These are phyloP conservation scores for Pseudomyrmex gracilis DNA, from an alignment of 1,140 invertebrate genomes.

Conservation along the genomic window DNA sequence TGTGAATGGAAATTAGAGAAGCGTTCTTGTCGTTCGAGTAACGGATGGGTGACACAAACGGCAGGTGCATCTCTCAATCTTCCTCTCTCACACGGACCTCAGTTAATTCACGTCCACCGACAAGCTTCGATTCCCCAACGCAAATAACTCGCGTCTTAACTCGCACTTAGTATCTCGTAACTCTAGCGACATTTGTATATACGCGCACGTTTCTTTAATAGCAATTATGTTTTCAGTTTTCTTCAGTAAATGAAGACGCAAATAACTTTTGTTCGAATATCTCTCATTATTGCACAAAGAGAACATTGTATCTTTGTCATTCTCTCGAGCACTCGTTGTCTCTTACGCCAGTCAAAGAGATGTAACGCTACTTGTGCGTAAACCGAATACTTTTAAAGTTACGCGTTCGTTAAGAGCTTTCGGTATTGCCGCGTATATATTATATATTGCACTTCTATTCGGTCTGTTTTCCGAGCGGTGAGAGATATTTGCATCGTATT, in stretches of 20 bases:
- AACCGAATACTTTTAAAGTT: constrained; percentile 23
- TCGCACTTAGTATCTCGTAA: constrained; percentile 48
- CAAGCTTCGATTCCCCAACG: constrained; percentile 58
- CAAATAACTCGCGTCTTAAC: constrained; percentile 53
- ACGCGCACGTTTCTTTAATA: constrained; percentile 44
- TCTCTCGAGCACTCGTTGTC: constrained; percentile 37
- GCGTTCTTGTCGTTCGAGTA: constrained; percentile 62
- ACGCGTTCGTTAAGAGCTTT: constrained; percentile 19
- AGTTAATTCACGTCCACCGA: constrained; percentile 62
- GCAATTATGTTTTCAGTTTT: constrained; percentile 43
- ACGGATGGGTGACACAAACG: constrained; percentile 58
- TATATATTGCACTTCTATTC: background rate
- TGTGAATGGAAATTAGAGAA: constrained; percentile 63
- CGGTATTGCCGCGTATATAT: background rate
- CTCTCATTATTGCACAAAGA: constrained; percentile 4
- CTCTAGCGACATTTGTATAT: constrained; percentile 23
- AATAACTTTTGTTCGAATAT: constrained; percentile 40
- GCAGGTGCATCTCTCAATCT: constrained; percentile 66
- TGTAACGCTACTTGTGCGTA: background rate
- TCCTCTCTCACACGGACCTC: constrained; percentile 50
- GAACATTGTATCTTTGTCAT: constrained; percentile 46
- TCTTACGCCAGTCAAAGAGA: constrained; percentile 4
- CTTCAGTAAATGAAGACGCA: background rate
- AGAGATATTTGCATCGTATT: constrained; percentile 47
- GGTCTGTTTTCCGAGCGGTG: background rate